These are phyloP conservation scores for Thymelicus lineola DNA, from an alignment of 2,888 invertebrate genomes.

Conservation along the genomic window DNA sequence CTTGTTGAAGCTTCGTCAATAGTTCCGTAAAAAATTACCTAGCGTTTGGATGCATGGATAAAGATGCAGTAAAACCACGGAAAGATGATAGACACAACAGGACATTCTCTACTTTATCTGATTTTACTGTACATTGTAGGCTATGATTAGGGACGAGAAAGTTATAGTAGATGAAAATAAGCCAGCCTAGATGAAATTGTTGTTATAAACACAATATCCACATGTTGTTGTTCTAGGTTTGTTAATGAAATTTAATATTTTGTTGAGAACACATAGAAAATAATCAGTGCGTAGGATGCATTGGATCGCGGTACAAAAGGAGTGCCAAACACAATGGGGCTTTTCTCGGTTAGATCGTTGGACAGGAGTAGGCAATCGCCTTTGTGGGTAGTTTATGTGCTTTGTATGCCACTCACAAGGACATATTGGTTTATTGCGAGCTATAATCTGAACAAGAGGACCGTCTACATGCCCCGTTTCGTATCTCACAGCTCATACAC, in stretches of 20 bases:
- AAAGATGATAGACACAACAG: no score
- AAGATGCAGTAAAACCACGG: no score
- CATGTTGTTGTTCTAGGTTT: no score
- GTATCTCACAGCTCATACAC: conserved; percentile 34
- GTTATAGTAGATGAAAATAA: no score
- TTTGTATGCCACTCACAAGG: conserved; percentile 52
- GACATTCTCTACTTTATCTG: no score
- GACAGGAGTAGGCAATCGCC: conserved; percentile 63
- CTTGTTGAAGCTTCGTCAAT: no score
- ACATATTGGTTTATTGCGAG: conserved; percentile 50
- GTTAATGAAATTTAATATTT: conserved; percentile 3
- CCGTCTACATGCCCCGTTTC: conserved; percentile 35
- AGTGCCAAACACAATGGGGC: conserved; percentile 63
- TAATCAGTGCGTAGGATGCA: conserved; percentile 21
- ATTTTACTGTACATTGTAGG: no score
- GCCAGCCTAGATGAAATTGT: no score
- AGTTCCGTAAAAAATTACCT: no score
- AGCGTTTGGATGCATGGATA: no score
- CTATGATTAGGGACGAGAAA: no score
- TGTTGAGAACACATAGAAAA: conserved; percentile 14
- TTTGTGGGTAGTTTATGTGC: conserved; percentile 68
- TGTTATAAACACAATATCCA: no score
- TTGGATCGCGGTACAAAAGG: conserved; percentile 56
- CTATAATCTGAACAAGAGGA: conserved; percentile 47
- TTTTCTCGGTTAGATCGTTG: conserved; percentile 58